Evolutionary conservation across 2,888 invertebrate genomes (phyloP).

Genomic region (Protophormia terraenovae): DNA sequence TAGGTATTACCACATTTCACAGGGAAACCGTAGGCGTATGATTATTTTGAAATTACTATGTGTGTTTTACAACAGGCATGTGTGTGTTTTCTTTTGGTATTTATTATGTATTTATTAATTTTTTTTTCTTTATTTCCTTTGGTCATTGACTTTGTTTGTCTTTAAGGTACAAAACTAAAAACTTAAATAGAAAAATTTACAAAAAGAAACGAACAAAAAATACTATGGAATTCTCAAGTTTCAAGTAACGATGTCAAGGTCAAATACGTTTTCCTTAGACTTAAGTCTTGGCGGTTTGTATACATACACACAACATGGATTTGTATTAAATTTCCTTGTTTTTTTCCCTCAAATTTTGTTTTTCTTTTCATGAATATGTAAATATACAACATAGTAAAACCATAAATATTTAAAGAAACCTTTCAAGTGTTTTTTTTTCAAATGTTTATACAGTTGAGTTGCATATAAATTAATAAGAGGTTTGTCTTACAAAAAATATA

Average conservation of each 20-base stretch:
- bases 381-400: conserved; percentile 7
- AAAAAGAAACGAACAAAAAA: background rate
- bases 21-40: background rate
- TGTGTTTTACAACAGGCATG: background rate
- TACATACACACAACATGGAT: background rate
- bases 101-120: background rate
- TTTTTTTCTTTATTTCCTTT: background rate
- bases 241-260: conserved; percentile 60
- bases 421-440: conserved; percentile 30
- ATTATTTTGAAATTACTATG: background rate
- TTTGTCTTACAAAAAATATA: background rate
- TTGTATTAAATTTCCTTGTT: conserved; percentile 43
- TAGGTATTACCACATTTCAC: too few relatives aligned
- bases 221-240: conserved; percentile 24
- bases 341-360: background rate
- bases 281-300: conserved; percentile 5
- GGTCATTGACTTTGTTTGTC: conserved; percentile 24
- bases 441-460: conserved; percentile 30
- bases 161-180: background rate
- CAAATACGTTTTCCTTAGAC: conserved; percentile 39
- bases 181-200: background rate
- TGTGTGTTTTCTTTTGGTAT: background rate
- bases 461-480: background rate
- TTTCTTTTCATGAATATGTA: background rate
- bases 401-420: conserved; percentile 57